Evolutionary conservation across 2,888 invertebrate genomes (phyloP).

Genomic region (Cephus rjabovi): DNA sequence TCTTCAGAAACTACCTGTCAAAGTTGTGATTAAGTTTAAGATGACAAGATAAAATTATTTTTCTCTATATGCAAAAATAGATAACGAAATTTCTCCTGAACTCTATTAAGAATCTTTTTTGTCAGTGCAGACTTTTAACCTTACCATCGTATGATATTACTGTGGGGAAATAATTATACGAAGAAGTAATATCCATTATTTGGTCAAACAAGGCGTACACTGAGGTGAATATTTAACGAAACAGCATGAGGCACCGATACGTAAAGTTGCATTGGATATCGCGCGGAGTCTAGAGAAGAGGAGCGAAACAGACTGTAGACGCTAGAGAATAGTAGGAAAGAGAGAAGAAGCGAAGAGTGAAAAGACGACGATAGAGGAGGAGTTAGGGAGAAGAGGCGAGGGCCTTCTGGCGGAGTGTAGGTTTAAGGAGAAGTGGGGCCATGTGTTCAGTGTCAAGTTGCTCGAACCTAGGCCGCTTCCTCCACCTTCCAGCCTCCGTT

Average conservation of each 20-base stretch:
- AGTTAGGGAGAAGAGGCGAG: constrained; percentile 33
- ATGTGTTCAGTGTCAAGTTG: constrained; percentile 67
- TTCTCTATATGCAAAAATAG: too few species aligned
- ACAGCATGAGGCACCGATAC: not conserved
- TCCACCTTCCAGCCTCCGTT: constrained; percentile 21
- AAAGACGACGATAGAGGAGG: constrained; percentile 1
- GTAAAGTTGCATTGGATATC: not conserved
- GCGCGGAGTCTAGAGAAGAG: not conserved
- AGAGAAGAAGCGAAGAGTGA: not conserved
- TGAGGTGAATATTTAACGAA: not conserved
- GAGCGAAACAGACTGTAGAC: constrained; percentile 8
- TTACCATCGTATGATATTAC: not conserved
- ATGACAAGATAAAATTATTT: too few species aligned
- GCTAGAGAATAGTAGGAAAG: constrained; percentile 9
- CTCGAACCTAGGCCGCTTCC: constrained; percentile 44
- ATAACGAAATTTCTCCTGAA: too few species aligned
- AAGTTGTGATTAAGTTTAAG: not conserved
- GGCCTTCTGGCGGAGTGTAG: constrained; percentile 58
- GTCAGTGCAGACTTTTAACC: not conserved
- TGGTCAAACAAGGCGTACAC: not conserved
- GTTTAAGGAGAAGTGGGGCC: constrained; percentile 63
- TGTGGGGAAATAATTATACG: not conserved
- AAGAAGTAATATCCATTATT: not conserved
- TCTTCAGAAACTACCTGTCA: too few species aligned
- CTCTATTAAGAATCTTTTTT: too few species aligned